Conservation (phyloP, 2,797 vertebrate genomes). For the Oreochromis mossambicus region DNA sequence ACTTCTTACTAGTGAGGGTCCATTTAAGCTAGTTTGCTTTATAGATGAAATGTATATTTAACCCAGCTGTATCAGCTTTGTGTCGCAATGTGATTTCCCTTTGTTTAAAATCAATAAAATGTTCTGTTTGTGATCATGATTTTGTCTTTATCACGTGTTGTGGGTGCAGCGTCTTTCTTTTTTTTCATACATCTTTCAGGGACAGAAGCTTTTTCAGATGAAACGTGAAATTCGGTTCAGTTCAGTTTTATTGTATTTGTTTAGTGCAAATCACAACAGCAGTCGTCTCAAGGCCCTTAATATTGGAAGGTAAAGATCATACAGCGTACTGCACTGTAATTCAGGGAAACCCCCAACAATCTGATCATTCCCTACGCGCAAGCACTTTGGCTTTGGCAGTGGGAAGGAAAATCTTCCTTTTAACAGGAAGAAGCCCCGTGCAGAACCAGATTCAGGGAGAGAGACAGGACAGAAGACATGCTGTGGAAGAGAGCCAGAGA, state of each 20-base stretch:
- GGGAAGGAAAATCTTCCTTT: background rate
- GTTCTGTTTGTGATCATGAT: background rate
- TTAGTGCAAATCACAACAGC: background rate
- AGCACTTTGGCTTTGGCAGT: background rate
- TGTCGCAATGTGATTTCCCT: background rate
- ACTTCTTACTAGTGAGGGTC: background rate
- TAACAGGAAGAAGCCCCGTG: background rate
- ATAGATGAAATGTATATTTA: background rate
- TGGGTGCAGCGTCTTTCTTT: rapidly evolving
- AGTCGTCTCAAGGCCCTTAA: background rate
- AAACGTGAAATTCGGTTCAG: rapidly evolving
- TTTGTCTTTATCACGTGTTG: background rate
- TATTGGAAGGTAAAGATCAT: background rate
- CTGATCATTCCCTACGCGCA: rapidly evolving
- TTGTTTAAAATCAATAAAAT: background rate
- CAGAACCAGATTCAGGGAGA: background rate
- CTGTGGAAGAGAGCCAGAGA: background rate
- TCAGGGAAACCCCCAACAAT: background rate
- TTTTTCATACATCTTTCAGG: background rate
- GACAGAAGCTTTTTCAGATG: background rate
- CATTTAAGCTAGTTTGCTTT: background rate
- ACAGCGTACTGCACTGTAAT: background rate
- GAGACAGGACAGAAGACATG: background rate
- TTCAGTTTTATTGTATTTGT: background rate
- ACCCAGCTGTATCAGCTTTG: background rate